phyloP scores from a whole-genome alignment of 2,888 invertebrate species.

The Catocala fraxini region DNA sequence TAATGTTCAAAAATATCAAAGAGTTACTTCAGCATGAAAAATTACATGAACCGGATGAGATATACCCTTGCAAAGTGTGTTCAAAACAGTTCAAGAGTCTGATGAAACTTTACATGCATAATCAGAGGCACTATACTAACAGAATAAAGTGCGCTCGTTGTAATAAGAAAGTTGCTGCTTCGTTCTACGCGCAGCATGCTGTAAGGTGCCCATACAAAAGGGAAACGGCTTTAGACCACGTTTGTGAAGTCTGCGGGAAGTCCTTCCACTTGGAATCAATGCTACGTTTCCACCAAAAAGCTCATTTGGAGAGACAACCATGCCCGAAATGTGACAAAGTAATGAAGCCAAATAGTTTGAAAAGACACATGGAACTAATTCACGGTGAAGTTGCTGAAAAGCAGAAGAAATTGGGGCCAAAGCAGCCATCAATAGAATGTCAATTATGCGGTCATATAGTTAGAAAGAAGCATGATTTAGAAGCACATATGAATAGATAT shows the following conservation, averaged over 20 bases:
- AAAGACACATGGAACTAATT: constrained; percentile 55
- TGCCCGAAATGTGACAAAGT: constrained; percentile 56
- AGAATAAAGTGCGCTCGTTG: constrained; percentile 59
- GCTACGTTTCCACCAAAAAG: constrained; percentile 52
- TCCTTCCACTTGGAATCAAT: constrained; percentile 47
- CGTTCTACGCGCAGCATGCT: constrained; percentile 59
- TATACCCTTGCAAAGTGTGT: constrained; percentile 64
- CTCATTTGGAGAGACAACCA: constrained; percentile 51
- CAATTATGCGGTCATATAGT: constrained; percentile 52
- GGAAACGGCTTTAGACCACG: constrained; percentile 35
- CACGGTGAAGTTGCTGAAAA: constrained; percentile 33
- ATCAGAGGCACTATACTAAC: constrained; percentile 60
- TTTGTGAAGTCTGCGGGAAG: constrained; percentile 63
- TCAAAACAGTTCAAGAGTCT: constrained; percentile 57
- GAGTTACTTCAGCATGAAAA: constrained; percentile 61
- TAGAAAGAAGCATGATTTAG: constrained; percentile 52
- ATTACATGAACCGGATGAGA: constrained; percentile 49
- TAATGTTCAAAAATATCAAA: constrained; percentile 58
- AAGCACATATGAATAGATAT: constrained; percentile 60
- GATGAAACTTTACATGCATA: constrained; percentile 61
- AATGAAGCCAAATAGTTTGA: constrained; percentile 45
- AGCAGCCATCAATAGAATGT: constrained; percentile 36
- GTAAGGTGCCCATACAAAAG: constrained; percentile 51
- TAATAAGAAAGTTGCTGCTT: constrained; percentile 56
- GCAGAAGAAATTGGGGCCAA: constrained; percentile 2